phyloP scores from a whole-genome alignment of 1,140 invertebrate species.

The Caenorhabditis tropicalis region DNA sequence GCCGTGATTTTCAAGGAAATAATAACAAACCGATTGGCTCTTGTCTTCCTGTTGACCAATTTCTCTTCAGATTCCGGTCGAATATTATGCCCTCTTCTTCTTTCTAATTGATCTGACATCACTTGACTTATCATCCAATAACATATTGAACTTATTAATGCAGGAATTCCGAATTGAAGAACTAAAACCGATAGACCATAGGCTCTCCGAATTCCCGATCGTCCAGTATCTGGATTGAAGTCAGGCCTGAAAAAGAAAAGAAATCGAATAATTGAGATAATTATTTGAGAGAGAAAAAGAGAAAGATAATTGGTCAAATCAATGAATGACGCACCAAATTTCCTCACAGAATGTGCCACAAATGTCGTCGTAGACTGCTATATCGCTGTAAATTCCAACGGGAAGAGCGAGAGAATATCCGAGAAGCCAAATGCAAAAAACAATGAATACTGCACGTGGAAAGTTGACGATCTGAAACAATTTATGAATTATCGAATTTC shows the following conservation, averaged over 20 bases:
- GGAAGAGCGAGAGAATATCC: constrained; percentile 69
- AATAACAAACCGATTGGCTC: constrained; percentile 62
- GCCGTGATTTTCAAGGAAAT: not conserved
- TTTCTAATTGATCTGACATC: constrained; percentile 63
- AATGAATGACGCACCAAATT: constrained; percentile 59
- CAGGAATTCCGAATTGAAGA: constrained; percentile 68
- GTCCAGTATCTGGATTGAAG: constrained; percentile 53
- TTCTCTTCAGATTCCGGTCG: constrained; percentile 66
- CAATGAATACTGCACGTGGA: constrained; percentile 62
- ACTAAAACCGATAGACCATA: constrained; percentile 68
- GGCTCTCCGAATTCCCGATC: constrained; percentile 61
- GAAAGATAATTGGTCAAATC: constrained; percentile 45
- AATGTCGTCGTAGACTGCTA: constrained; percentile 61
- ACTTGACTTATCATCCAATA: constrained; percentile 65
- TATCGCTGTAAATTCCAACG: constrained; percentile 66
- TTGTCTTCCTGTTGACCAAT: constrained; percentile 63
- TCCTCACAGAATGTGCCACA: constrained; percentile 71
- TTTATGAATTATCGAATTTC: too few relatives aligned
- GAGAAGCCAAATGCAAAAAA: constrained; percentile 66
- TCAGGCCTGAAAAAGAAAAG: constrained; percentile 64
- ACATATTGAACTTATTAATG: constrained; percentile 68
- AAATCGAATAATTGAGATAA: constrained; percentile 31
- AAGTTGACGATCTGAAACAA: constrained; percentile 66
- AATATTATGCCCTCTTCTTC: constrained; percentile 66
- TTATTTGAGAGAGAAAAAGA: constrained; percentile 32